These are phyloP conservation scores for Sebastes ruberrimus DNA, from an alignment of 2,797 vertebrate species.

Conservation along the genomic window DNA sequence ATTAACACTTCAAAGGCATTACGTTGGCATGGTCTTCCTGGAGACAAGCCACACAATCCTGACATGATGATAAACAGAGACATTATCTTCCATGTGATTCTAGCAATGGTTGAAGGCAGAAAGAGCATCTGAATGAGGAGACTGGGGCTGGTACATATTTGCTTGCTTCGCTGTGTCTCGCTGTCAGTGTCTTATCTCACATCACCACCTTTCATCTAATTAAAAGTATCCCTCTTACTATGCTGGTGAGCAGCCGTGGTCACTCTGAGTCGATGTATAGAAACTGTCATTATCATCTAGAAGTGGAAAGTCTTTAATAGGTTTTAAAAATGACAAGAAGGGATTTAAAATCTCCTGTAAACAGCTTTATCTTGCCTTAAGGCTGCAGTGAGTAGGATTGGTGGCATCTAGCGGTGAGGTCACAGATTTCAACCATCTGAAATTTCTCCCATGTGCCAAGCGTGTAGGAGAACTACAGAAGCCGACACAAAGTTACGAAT, in stretches of 20 bases:
- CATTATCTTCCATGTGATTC: conserved; percentile 60
- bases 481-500: no score
- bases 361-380: not conserved
- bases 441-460: no score
- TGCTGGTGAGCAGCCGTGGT: conserved; percentile 15
- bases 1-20: conserved; percentile 80
- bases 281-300: not conserved
- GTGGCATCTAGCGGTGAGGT: not conserved
- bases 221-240: conserved; percentile 24
- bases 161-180: not conserved
- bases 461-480: no score
- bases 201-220: conserved; percentile 41
- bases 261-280: not conserved
- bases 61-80: conserved; percentile 75
- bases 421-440: no score
- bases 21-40: conserved; percentile 63
- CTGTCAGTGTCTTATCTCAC: conserved; percentile 44
- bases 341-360: not conserved
- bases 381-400: not conserved
- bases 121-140: conserved; percentile 15
- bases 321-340: not conserved
- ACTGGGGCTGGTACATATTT: conserved; percentile 14
- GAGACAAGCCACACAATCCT: conserved; percentile 59
- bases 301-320: not conserved
- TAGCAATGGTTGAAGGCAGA: conserved; percentile 29